Conservation (phyloP, 2,888 invertebrate genomes). For the Hydriomena furcata region DNA sequence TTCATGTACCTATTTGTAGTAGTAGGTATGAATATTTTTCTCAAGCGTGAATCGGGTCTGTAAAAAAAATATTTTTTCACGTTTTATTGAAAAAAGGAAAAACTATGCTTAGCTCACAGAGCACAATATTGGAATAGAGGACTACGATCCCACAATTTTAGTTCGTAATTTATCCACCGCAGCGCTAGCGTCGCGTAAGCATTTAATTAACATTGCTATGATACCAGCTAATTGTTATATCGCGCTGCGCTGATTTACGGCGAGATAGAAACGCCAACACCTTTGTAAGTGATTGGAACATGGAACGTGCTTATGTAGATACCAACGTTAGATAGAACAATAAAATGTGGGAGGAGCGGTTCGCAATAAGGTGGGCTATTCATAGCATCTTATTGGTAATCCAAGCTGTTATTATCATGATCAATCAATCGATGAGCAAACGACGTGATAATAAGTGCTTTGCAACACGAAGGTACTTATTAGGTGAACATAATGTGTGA, state of each 20-base stretch:
- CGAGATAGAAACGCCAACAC: slow-evolving; percentile 76
- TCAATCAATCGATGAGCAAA: slow-evolving; percentile 22
- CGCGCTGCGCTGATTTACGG: slow-evolving; percentile 81
- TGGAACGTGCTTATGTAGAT: slow-evolving; percentile 54
- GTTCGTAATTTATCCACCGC: slow-evolving; percentile 49
- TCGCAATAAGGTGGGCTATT: slow-evolving; percentile 41
- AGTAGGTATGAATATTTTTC: too few relatives aligned
- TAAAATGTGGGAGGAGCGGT: slow-evolving; percentile 46
- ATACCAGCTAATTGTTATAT: slow-evolving; percentile 84
- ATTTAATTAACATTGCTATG: slow-evolving; percentile 84
- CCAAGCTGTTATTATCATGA: slow-evolving; percentile 21
- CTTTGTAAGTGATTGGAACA: slow-evolving; percentile 77
- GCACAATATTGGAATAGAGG: too few relatives aligned
- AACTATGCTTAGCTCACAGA: too few relatives aligned
- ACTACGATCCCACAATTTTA: slow-evolving; percentile 31
- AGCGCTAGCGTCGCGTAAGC: slow-evolving; percentile 62
- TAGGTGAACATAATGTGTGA: slow-evolving; percentile 7
- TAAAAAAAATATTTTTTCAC: too few relatives aligned
- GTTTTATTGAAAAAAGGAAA: too few relatives aligned
- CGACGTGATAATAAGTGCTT: slow-evolving; percentile 11
- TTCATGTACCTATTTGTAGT: too few relatives aligned
- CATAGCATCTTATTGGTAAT: slow-evolving; percentile 28
- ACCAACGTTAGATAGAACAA: slow-evolving; percentile 56
- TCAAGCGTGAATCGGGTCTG: too few relatives aligned
- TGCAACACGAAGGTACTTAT: background rate